Evolutionary conservation across 2,888 invertebrate species (phyloP).

Genomic region (Teleogryllus oceanicus): DNA sequence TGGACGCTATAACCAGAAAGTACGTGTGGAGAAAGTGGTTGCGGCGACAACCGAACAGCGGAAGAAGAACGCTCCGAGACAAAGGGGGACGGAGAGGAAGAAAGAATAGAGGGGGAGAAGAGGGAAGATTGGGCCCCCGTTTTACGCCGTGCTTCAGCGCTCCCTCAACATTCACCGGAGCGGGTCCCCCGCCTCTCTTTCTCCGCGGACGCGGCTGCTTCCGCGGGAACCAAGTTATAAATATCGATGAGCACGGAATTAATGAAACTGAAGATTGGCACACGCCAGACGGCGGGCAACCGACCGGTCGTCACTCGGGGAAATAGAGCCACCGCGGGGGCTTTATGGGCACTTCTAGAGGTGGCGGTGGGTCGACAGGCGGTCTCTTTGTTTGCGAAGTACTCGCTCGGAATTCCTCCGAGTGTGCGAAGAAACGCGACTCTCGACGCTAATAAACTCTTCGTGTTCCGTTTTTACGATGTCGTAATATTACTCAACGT

Average conservation of each 20-base stretch:
- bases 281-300: slow-evolving; percentile 3
- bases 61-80: neutral
- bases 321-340: too few species aligned
- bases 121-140: neutral
- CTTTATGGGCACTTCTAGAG: too few species aligned
- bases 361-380: too few species aligned
- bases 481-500: too few species aligned
- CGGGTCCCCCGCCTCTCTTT: neutral
- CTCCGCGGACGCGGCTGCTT: neutral
- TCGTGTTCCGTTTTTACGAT: too few species aligned
- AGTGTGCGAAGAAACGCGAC: too few species aligned
- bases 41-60: neutral
- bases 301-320: too few species aligned
- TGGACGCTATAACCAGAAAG: neutral
- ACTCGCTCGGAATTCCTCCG: too few species aligned
- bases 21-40: slow-evolving; percentile 10
- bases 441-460: too few species aligned
- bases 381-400: too few species aligned
- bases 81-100: neutral
- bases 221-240: neutral
- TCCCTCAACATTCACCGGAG: neutral
- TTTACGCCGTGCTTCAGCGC: neutral
- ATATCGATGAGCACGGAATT: slow-evolving; percentile 18
- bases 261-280: slow-evolving; percentile 18
- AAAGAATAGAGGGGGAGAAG: neutral